These are phyloP conservation scores for Solea solea DNA, from an alignment of 2,113 vertebrate genomes.

Conservation along the genomic window DNA sequence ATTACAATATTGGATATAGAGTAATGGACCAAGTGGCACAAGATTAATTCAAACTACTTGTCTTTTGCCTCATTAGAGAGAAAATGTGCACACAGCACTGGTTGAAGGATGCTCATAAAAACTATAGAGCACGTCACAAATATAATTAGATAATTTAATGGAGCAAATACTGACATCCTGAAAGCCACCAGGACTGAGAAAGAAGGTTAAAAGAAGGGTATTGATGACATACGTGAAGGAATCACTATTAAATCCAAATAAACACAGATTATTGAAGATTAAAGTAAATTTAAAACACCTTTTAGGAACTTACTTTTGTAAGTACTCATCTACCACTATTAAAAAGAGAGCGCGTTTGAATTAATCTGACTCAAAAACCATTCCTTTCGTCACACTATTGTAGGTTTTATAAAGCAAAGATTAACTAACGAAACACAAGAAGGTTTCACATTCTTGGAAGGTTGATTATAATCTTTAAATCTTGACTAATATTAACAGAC, in stretches of 20 bases:
- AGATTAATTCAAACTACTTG: constrained; percentile 45
- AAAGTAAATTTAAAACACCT: neutral
- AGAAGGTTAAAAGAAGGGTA: neutral
- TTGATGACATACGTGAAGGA: neutral
- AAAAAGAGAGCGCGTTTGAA: neutral
- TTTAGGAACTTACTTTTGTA: neutral
- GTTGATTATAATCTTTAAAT: constrained; percentile 21
- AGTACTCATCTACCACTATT: too few species aligned
- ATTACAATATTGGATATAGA: constrained; percentile 13
- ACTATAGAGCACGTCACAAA: constrained; percentile 11
- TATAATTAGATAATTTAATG: constrained; percentile 4
- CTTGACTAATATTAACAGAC: constrained; percentile 43
- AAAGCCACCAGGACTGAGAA: neutral
- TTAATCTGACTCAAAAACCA: neutral
- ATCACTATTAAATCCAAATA: neutral
- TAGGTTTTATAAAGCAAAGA: neutral
- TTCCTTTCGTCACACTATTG: neutral
- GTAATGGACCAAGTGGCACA: constrained; percentile 22
- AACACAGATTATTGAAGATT: too few species aligned
- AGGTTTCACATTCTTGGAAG: neutral
- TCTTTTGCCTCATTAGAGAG: constrained; percentile 31
- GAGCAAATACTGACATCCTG: neutral
- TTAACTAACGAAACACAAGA: neutral
- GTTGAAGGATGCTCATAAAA: constrained; percentile 16
- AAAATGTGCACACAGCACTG: constrained; percentile 1